A percentile compares a stretch with the other conserved stretches of the same genome.
phyloP scores from a whole-genome alignment of 1,140 invertebrate species.

The Pogonus chalceus region DNA sequence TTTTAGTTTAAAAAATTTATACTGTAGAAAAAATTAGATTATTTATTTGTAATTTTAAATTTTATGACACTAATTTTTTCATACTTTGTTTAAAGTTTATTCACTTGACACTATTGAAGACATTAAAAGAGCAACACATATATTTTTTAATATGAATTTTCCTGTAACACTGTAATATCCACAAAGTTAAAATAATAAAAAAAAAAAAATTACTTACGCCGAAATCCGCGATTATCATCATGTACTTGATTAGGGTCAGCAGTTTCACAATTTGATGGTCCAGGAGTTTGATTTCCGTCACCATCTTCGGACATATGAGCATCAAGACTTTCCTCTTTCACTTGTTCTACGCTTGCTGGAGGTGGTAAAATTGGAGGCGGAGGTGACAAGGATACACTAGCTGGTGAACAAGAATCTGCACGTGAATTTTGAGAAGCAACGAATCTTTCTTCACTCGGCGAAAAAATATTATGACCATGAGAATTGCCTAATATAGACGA shows the following conservation, averaged over 20 bases:
- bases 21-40: too few relatives aligned
- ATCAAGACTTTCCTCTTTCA: slow-evolving; percentile 35
- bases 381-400: slow-evolving; percentile 37
- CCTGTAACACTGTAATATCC: not conserved
- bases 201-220: slow-evolving; percentile 34
- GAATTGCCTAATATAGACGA: slow-evolving; percentile 10
- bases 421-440: slow-evolving; percentile 31
- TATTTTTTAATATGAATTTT: too few relatives aligned
- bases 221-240: slow-evolving; percentile 39
- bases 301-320: slow-evolving; percentile 39
- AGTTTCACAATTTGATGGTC: slow-evolving; percentile 37
- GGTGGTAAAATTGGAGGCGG: slow-evolving; percentile 22
- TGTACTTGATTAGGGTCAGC: slow-evolving; percentile 36
- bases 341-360: slow-evolving; percentile 14
- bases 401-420: slow-evolving; percentile 38
- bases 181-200: not conserved
- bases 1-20: too few relatives aligned
- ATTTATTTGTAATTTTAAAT: too few relatives aligned
- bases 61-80: too few relatives aligned
- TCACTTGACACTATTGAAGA: too few relatives aligned
- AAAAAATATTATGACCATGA: slow-evolving; percentile 24
- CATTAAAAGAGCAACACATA: too few relatives aligned
- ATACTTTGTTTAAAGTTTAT: too few relatives aligned
- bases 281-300: slow-evolving; percentile 32
- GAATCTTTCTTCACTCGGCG: slow-evolving; percentile 30